These are phyloP conservation scores for human (Homo sapiens) DNA, from an alignment of 2,113 vertebrate genomes.

Conservation along the genomic window DNA sequence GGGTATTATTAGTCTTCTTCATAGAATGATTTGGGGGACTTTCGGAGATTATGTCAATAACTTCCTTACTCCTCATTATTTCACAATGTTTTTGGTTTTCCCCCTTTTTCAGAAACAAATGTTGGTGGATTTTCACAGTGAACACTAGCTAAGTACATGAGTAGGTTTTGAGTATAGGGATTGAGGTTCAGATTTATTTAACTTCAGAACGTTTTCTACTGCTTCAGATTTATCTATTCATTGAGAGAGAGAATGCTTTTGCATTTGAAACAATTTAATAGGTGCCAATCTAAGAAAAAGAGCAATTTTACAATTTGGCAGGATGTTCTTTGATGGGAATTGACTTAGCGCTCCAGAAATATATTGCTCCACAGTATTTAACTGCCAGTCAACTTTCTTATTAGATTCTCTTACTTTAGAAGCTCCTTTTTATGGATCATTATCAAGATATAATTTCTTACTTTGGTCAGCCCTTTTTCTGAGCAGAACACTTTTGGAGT, in stretches of 20 bases:
- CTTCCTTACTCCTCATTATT: neutral
- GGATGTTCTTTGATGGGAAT: neutral
- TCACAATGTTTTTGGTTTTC: conserved; percentile 14
- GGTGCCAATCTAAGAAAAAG: neutral
- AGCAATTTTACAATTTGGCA: neutral
- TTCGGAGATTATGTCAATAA: conserved; percentile 27
- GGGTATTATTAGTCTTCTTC: neutral
- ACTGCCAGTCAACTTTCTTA: neutral
- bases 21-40: neutral
- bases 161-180: neutral
- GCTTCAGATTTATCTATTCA: neutral
- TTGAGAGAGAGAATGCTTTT: neutral
- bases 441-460: conserved; percentile 9
- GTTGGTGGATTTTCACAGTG: neutral
- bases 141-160: neutral
- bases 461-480: neutral
- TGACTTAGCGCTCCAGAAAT: neutral
- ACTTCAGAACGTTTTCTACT: neutral
- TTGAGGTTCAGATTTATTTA: conserved; percentile 17
- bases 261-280: conserved; percentile 1
- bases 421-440: neutral
- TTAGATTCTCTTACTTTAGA: neutral
- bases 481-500: neutral
- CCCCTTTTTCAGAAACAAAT: conserved; percentile 7
- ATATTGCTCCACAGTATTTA: conserved; percentile 16